Conservation (phyloP, 1,140 invertebrate genomes). For the Bradynema listronoti region DNA sequence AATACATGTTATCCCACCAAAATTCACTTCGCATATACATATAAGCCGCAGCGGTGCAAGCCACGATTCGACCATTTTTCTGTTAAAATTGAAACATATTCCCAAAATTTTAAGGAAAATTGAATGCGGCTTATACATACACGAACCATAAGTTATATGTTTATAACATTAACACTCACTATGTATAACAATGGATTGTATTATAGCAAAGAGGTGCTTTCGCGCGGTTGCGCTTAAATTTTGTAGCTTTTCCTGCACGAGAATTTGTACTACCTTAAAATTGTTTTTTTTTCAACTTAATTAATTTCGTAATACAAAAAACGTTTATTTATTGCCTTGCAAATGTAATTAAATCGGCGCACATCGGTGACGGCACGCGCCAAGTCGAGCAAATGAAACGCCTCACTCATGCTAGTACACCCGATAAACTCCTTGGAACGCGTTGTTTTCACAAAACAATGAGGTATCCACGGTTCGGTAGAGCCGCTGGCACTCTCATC, state of each 20-base stretch:
- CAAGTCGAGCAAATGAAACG: slow-evolving; percentile 84
- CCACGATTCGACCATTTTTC: too few relatives aligned
- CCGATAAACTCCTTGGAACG: slow-evolving; percentile 87
- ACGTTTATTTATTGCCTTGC: slow-evolving; percentile 67
- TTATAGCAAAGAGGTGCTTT: slow-evolving; percentile 80
- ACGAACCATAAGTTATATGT: too few relatives aligned
- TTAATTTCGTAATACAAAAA: too few relatives aligned
- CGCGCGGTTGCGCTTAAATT: slow-evolving; percentile 84
- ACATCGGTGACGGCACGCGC: slow-evolving; percentile 84
- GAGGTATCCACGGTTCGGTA: slow-evolving; percentile 65
- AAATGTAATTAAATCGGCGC: slow-evolving; percentile 89
- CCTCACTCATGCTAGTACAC: slow-evolving; percentile 87
- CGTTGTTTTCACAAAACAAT: slow-evolving; percentile 83
- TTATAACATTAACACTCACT: slow-evolving; percentile 66
- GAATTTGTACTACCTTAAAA: slow-evolving; percentile 69
- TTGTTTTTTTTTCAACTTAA: slow-evolving; percentile 15
- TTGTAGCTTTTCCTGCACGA: slow-evolving; percentile 75
- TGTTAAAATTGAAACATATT: too few relatives aligned
- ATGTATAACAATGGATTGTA: slow-evolving; percentile 84
- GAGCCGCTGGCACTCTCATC: too few relatives aligned
- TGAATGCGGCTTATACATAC: too few relatives aligned
- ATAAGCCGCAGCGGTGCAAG: too few relatives aligned
- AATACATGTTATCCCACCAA: too few relatives aligned
- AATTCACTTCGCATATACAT: too few relatives aligned
- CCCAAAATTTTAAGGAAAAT: neutral